Percentiles rank a stretch among this genome's conserved stretches.
Evolutionary conservation across 2,797 vertebrate genomes (phyloP).

Genomic region (Lates japonicus): DNA sequence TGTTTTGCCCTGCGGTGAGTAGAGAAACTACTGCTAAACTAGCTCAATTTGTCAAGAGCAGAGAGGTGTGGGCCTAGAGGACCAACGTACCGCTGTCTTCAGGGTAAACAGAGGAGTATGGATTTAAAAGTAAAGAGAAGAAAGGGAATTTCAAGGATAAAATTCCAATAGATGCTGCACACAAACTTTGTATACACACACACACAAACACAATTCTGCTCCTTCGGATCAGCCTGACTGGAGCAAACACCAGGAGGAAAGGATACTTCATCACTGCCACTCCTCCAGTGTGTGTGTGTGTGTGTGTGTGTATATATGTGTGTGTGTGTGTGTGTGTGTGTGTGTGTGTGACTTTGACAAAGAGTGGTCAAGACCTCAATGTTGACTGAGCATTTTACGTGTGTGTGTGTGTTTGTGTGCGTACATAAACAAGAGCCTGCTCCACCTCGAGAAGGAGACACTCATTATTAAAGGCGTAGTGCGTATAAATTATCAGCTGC

Average conservation of each 20-base stretch:
- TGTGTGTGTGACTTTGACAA: conserved; percentile 76
- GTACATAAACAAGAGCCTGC: conserved; percentile 54
- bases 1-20: conserved; percentile 70
- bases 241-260: conserved; percentile 60
- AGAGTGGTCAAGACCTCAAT: conserved; percentile 70
- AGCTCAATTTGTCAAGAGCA: conserved; percentile 84
- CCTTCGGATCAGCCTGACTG: conserved; percentile 54
- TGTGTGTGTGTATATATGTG: conserved; percentile 7
- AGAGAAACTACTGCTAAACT: conserved; percentile 79
- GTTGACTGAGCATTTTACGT: conserved; percentile 63
- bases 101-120: conserved; percentile 68
- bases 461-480: conserved; percentile 67
- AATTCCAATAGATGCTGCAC: conserved; percentile 22
- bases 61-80: conserved; percentile 77
- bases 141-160: conserved; percentile 44
- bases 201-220: conserved; percentile 22
- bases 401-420: conserved; percentile 17
- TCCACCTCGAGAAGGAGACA: conserved; percentile 47
- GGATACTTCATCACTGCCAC: conserved; percentile 77
- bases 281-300: conserved; percentile 40
- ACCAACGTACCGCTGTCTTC: conserved; percentile 54
- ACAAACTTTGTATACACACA: background rate
- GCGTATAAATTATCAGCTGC: conserved; percentile 73
- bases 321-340: conserved; percentile 37
- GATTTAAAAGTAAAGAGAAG: conserved; percentile 55